Evolutionary conservation across 2,888 invertebrate species (phyloP), one percentile per base, ranked within the genome.

Genomic region (Tricholauxania praeusta): DNA sequence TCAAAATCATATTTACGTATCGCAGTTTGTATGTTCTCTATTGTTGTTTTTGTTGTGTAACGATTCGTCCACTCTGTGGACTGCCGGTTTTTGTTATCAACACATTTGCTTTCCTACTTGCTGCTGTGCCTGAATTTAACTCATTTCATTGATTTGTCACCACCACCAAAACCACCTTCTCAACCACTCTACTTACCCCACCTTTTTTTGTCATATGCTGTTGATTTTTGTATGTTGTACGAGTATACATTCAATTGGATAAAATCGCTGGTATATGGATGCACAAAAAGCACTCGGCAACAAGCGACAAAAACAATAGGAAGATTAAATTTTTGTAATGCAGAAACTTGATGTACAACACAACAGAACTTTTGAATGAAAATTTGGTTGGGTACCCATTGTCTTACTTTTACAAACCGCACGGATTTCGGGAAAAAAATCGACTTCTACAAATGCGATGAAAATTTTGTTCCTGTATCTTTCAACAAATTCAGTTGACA

Each of bases 211-310:
- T 63, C 52, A 70, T 52, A 63, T 62, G 15, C 47, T 48, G 10
- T 10, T 55, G 19, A 48, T 17, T 19, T 47, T 57, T 32, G 10
- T 39, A 39, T 39, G 39, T 39, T 28, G 39, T 10, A 15, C n/a
- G n/a, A n/a, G n/a, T n/a, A n/a, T n/a, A n/a, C 39, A 47, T 70
- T 51, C 70, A 63, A 70, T 53, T 70, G 70, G 70, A 53, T 63
- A 49, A 59, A 63, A 22, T 55, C 47, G 32, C 70, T 62, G 70
- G 70, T 47, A 53, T 53, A 39, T 51, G 69, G 60, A 39, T 62
- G 62, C 60, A 69, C 62, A 70, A 70, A 62, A 63, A 70, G 47
- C 63, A 70, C 70, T 52, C 63, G 70, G 53, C 70, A 63, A 63
- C 59, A 63, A 57, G 60, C 28, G n/a, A 5, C 39, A 32, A 32